Conservation (phyloP, 2,888 invertebrate species). For the Epirrhoe tristata region DNA sequence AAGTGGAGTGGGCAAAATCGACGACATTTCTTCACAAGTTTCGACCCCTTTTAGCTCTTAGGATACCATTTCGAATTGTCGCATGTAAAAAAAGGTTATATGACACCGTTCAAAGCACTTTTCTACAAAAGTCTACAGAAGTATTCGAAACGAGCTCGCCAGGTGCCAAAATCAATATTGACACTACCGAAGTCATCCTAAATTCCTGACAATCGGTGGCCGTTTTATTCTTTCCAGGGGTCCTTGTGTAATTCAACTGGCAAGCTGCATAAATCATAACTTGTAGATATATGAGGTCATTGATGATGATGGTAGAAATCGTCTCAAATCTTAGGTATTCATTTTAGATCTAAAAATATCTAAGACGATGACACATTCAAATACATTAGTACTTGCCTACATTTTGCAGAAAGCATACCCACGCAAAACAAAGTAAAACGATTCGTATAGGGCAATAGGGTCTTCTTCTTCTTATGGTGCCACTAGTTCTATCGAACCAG, state of each 20-base stretch:
- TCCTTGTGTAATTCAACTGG: neutral
- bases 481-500: too few relatives aligned
- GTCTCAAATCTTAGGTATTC: too few relatives aligned
- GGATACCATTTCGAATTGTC: neutral
- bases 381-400: too few relatives aligned
- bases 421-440: too few relatives aligned
- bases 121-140: neutral
- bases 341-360: too few relatives aligned
- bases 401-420: too few relatives aligned
- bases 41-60: neutral
- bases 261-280: too few relatives aligned
- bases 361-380: too few relatives aligned
- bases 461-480: too few relatives aligned
- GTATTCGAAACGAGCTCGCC: neutral
- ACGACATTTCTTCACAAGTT: neutral
- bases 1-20: neutral
- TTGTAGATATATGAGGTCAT: too few relatives aligned
- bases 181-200: neutral
- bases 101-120: neutral
- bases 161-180: slow-evolving; percentile 4
- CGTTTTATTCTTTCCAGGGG: neutral
- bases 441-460: too few relatives aligned
- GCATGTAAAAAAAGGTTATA: neutral
- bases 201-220: neutral
- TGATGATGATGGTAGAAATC: too few relatives aligned